Base-by-base conservation (phyloP, 23 tunicate genomes). In the Halocynthia aurantium region DNA sequence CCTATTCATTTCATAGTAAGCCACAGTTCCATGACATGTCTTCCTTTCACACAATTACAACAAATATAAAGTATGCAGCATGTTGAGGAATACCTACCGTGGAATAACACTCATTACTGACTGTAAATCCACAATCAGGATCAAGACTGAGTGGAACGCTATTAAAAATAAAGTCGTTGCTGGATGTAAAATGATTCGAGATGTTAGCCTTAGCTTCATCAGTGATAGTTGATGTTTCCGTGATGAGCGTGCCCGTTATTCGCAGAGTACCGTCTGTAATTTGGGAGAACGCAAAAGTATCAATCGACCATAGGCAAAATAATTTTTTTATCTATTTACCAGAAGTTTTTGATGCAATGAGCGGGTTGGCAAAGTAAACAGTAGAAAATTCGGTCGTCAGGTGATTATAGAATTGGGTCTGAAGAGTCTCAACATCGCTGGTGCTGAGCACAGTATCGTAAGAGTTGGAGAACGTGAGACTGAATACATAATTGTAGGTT, bases 371-470 rank as follows among this genome's bases (percentile, higher is more conserved):
- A 31, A 74, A 74, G 31, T 53, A 74, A 49, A 74, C 10, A 44
- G 17, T 22, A 10, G 71, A 4, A 6, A 13, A 74, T 11, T 53
- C 22, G 22, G n/a, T 8, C 8, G 56, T 52, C 78, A 74, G 12
- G 31, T 56, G 50, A 49, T 74, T 74, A 64, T 74, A 74, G 12
- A 53, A 0, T 49, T 49, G 64, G 13, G 64, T 54, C 71, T 74
- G 18, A 13, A 56, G 40, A 13, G 64, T n/a, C 31, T 53, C 6
- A 2, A 53, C 13, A 13, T 74, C 50, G 20, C n/a, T 8, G n/a
- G 10, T 13, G 10, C 9, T 22, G 57, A 74, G 50, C 21, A 74
- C 62, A 56, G 17, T 12, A 6, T 74, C 62, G 64, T 74, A 74
- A 53, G 18, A 13, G 6, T 74, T 44, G 63, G 18, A 9, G 63